Percentiles rank a stretch among this genome's conserved stretches.
Evolutionary conservation across 2,113 vertebrate species (phyloP).

Genomic region (Erpornis zantholeuca): DNA sequence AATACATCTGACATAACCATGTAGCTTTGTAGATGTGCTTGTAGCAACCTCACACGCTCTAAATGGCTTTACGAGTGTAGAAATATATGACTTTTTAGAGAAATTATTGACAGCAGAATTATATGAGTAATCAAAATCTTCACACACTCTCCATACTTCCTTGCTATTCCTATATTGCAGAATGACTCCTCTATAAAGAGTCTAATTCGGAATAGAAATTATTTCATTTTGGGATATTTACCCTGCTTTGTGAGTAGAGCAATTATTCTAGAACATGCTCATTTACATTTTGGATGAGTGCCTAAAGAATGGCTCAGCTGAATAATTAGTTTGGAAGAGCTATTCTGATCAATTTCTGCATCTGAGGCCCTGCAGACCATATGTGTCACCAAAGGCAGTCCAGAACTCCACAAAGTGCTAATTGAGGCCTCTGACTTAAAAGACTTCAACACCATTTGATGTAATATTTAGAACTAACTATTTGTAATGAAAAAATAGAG

Average conservation of each 20-base stretch:
- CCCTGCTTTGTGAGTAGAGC: not conserved
- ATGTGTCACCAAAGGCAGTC: not conserved
- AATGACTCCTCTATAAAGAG: not conserved
- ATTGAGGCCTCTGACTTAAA: not conserved
- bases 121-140: conserved; percentile 34
- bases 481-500: not conserved
- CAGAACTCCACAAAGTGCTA: not conserved
- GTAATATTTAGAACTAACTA: not conserved
- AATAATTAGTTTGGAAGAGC: conserved; percentile 33
- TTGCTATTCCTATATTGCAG: not conserved
- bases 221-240: conserved; percentile 28
- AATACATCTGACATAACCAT: not conserved
- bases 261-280: conserved; percentile 31
- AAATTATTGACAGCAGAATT: conserved; percentile 1
- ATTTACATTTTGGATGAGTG: conserved; percentile 47
- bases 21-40: not conserved
- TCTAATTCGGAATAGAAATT: not conserved
- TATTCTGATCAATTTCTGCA: conserved; percentile 26
- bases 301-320: not conserved
- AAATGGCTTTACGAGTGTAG: not conserved
- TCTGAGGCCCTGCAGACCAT: conserved; percentile 4
- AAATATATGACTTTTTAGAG: not conserved
- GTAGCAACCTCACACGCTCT: not conserved
- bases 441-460: not conserved
- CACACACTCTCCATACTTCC: not conserved